Evolutionary conservation across 1,140 invertebrate species (phyloP), one percentile per base, ranked within the genome.

Genomic region (Lethocerus indicus): DNA sequence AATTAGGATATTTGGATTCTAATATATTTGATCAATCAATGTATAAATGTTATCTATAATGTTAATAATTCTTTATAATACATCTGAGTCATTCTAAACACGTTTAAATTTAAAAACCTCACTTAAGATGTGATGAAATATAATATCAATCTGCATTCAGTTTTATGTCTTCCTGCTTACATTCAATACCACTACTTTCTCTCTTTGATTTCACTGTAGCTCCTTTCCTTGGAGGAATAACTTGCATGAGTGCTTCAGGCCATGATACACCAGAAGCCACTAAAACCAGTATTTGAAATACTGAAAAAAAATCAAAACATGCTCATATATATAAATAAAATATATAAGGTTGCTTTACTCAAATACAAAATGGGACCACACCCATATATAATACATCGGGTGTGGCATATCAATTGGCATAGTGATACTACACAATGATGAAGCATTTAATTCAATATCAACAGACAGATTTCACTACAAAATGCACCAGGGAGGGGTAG

Each of bases 231-330:
- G 74, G 66, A 32, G 87, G 86, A 52, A 91, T 66, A 1, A 87
- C 84, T 59, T 78, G 66, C 32, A 90, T 68, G 54, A 97, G 79
- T 6, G 88, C 76, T 45, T 90, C 76, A 63, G 83, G 76, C 89
- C 93, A 98, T 32, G 75, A 70, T 59, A 77, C 70, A 1, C 81
- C 85, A 64, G 87, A 78, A 14, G 76, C 76, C 28, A 87, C 76
- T 54, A 74, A 70, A 12, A 90, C 62, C 18, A 98, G 62, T 57
- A 97, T 92, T 67, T 93, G 86, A 67, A 93, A 97, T 14, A 97
- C 88, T 89, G 61, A 53, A 81, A 82, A 60, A 54, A 47, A 50
- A 46, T n/a, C 18, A 51, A 14, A 26, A 26, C 40, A 41, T 26
- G n/a, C 40, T 18, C 20, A 14, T 14, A 37, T 26, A 23, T 13